phyloP scores from a whole-genome alignment of 2,888 invertebrate species.

The Andrena bucephala region DNA sequence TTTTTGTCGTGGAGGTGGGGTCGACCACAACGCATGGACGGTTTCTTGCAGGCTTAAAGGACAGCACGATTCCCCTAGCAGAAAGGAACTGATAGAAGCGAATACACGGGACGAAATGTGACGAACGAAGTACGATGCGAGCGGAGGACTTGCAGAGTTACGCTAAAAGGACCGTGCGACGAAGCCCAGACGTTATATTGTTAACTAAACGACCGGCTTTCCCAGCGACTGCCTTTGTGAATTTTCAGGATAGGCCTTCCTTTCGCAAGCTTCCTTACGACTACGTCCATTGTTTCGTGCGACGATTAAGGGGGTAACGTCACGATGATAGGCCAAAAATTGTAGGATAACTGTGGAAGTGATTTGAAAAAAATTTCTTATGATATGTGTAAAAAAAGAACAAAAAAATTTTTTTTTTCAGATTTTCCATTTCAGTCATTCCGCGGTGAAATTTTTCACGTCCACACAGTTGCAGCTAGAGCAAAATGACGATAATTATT shows the following conservation, averaged over 20 bases:
- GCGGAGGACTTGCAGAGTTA: constrained; percentile 2
- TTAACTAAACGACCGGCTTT: constrained; percentile 15
- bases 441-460: no score
- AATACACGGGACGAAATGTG: constrained; percentile 13
- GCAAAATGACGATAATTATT: no score
- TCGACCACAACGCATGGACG: constrained; percentile 17
- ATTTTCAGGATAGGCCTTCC: constrained; percentile 2
- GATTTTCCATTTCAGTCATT: no score
- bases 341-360: no score
- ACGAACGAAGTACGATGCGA: constrained; percentile 18
- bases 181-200: constrained; percentile 17
- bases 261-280: no score
- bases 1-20: not conserved
- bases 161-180: constrained; percentile 12
- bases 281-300: no score
- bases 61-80: constrained; percentile 4
- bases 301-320: no score
- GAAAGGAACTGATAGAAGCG: constrained; percentile 14
- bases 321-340: no score
- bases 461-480: no score
- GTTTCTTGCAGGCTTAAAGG: constrained; percentile 8
- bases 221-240: constrained; percentile 26
- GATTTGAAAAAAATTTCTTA: no score
- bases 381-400: no score
- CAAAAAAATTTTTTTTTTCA: no score